Evolutionary conservation across 2,113 vertebrate genomes (phyloP).

Genomic region (Dendrocopos noguchii): DNA sequence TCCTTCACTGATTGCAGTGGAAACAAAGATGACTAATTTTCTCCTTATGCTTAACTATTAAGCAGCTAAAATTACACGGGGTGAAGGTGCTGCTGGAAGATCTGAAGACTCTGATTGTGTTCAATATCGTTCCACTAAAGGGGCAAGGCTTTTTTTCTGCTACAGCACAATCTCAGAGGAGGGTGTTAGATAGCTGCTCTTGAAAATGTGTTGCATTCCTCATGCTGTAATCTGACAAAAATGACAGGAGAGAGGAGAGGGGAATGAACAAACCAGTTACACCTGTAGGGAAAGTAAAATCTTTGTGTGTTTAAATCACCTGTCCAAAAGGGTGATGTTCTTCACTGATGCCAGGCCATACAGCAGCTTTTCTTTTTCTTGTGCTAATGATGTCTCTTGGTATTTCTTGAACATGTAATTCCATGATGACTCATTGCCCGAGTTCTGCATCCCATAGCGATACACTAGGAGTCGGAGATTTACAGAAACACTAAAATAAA

Average conservation of each 20-base stretch:
- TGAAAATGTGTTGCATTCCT: not conserved
- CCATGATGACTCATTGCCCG: conserved; percentile 80
- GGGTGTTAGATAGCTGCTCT: not conserved
- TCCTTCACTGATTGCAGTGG: not conserved
- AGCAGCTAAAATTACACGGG: not conserved
- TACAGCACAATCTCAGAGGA: not conserved
- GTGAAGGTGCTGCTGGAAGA: not conserved
- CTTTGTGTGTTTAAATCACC: conserved; percentile 64
- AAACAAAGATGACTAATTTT: not conserved
- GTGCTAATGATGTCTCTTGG: conserved; percentile 82
- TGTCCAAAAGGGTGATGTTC: conserved; percentile 80
- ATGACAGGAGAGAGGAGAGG: not conserved
- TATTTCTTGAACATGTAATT: conserved; percentile 85
- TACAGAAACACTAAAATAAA: conserved; percentile 77
- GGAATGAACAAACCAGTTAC: not conserved
- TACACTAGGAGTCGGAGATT: conserved; percentile 93
- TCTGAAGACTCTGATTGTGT: not conserved
- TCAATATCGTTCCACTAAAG: not conserved
- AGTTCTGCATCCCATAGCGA: conserved; percentile 92
- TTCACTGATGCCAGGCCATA: conserved; percentile 91
- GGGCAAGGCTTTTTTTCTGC: not conserved
- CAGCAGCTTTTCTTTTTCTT: conserved; percentile 96
- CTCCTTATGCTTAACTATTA: not conserved
- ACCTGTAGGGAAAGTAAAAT: not conserved
- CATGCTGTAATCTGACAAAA: not conserved